A percentile compares a stretch with the other conserved stretches of the same genome.
phyloP scores from a whole-genome alignment of 2,113 vertebrate species.

The Atrichornis clamosus region DNA sequence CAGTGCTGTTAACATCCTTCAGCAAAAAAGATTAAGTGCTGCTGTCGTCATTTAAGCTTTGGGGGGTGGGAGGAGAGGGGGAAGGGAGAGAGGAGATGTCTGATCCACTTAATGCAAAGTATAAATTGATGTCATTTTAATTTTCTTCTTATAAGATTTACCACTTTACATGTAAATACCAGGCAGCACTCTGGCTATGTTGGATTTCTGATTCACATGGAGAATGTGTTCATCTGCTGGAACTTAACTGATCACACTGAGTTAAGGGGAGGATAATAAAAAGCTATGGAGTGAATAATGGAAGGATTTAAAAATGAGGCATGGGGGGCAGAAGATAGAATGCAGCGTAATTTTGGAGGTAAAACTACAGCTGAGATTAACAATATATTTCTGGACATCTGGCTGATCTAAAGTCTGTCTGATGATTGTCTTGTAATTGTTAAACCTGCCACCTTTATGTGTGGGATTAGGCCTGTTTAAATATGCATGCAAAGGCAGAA shows the following conservation, averaged over 20 bases:
- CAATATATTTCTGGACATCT: conserved; percentile 34
- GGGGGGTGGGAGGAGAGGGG: accelerated
- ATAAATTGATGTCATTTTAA: conserved; percentile 56
- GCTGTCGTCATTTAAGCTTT: conserved; percentile 26
- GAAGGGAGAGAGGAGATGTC: conserved; percentile 28
- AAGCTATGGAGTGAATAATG: conserved; percentile 54
- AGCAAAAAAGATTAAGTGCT: conserved; percentile 39
- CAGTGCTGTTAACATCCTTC: conserved; percentile 14
- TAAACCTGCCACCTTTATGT: background rate
- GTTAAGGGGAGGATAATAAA: conserved; percentile 57
- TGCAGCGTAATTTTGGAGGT: background rate
- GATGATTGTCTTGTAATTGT: conserved; percentile 13
- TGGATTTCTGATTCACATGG: conserved; percentile 33
- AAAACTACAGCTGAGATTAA: conserved; percentile 25
- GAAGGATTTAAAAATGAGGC: conserved; percentile 48
- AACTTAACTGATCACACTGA: conserved; percentile 51
- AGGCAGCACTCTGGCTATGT: background rate
- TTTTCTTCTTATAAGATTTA: conserved; percentile 61
- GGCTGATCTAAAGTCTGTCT: conserved; percentile 24
- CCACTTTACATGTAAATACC: conserved; percentile 58
- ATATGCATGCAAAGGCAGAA: background rate
- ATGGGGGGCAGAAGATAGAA: conserved; percentile 15
- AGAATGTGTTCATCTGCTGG: conserved; percentile 39
- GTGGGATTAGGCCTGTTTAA: conserved; percentile 15
- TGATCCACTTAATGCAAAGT: conserved; percentile 52